These are phyloP conservation scores for Lydus trimaculatus DNA, from an alignment of 2,888 invertebrate genomes.

Conservation along the genomic window DNA sequence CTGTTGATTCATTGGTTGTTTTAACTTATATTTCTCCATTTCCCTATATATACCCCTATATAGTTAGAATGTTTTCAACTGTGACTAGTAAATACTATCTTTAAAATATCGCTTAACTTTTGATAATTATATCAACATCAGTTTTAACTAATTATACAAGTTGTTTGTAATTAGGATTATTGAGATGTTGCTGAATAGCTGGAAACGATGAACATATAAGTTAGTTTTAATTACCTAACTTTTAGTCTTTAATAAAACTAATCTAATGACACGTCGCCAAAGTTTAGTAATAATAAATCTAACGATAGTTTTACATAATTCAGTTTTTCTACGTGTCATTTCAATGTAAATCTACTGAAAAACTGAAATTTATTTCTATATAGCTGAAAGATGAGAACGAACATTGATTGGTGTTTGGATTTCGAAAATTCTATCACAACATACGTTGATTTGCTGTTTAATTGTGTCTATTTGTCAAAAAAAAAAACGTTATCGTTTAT, in stretches of 20 bases:
- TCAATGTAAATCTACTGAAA: too few relatives aligned
- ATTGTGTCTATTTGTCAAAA: too few relatives aligned
- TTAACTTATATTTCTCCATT: not conserved
- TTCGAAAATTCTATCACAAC: too few relatives aligned
- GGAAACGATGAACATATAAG: not conserved
- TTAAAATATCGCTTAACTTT: not conserved
- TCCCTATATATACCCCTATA: not conserved
- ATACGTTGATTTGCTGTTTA: too few relatives aligned
- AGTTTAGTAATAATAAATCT: not conserved
- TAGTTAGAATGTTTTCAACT: not conserved
- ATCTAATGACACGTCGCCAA: not conserved
- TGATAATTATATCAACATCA: not conserved
- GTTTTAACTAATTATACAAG: not conserved
- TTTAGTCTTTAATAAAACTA: not conserved
- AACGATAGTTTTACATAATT: too few relatives aligned
- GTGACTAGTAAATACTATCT: not conserved
- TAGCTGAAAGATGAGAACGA: too few relatives aligned
- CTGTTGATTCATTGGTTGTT: conserved; percentile 9
- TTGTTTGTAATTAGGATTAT: not conserved
- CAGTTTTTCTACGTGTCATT: too few relatives aligned
- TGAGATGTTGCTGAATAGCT: not conserved
- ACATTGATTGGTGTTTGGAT: too few relatives aligned
- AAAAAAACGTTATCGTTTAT: too few relatives aligned
- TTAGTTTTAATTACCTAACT: not conserved
- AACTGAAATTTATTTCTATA: too few relatives aligned